Base-by-base conservation (phyloP, 2,113 vertebrate species). In the Cololabis saira region DNA sequence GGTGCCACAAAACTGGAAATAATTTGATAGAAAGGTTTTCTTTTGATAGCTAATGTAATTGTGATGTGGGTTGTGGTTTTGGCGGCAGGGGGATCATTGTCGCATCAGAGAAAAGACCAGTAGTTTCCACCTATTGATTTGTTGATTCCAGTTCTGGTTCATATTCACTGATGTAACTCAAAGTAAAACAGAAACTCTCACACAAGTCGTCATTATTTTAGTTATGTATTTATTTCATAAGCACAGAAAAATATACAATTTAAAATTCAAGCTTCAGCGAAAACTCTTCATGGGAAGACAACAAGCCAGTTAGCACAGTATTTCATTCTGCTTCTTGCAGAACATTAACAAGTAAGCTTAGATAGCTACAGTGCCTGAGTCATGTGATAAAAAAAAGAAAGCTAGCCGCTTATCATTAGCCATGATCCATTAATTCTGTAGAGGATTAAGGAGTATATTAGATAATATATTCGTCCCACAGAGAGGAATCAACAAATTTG, bases 211-310 rank as follows among this genome's bases (percentile, higher is more conserved):
- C 22, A 49, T 74, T 79, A 78, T 61, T 74, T 27, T 27, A 27
- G 24, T 67, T 80, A 65, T 85, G 88, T 85, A 80, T 79, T 90
- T 3, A 71, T 81, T 76, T 81, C 43, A 84, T 89, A 83, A 61
- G 79, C 77, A 82, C 76, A 83, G 73, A 84, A 88, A 88, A 88
- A 89, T 81, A 89, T 87, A 90, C 85, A 90, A 58, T 82, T 90
- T 80, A 49, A 88, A 85, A 58, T 76, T 83, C 80, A 90, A 88
- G 85, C 84, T 75, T 83, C 52, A 81, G 80, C 78, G 86, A 82
- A 63, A 86, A 74, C 43, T 80, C 19, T 83, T 63, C 67, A 78
- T 76, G 74, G 71, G 56, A 67, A 16, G 51, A 85, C 73, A 69
- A 77, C 57, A 83, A 89, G 81, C 62, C 49, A 63, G 80, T 74